These are phyloP conservation scores for Bruchidius siliquastri DNA, from an alignment of 2,888 invertebrate species.

Conservation along the genomic window DNA sequence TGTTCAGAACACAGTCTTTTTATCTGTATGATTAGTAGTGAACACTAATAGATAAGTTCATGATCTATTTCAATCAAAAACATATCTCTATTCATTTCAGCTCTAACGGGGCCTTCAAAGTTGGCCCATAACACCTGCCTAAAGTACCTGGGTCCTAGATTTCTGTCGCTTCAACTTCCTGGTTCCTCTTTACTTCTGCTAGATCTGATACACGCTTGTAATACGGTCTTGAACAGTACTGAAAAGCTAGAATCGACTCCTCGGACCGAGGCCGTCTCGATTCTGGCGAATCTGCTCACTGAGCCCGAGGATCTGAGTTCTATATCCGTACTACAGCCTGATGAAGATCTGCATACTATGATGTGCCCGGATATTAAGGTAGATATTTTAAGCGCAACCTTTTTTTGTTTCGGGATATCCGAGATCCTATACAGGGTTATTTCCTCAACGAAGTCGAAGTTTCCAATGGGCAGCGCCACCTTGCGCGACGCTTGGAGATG, in stretches of 20 bases:
- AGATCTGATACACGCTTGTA: constrained; percentile 88
- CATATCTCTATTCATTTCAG: constrained; percentile 32
- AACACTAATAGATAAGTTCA: too few species aligned
- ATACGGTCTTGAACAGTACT: constrained; percentile 75
- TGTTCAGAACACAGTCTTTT: too few species aligned
- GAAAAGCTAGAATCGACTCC: constrained; percentile 68
- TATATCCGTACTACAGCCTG: constrained; percentile 55
- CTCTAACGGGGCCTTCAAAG: constrained; percentile 64
- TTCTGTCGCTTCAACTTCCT: constrained; percentile 81
- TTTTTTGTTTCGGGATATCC: too few species aligned
- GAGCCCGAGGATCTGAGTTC: constrained; percentile 65
- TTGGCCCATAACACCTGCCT: constrained; percentile 74
- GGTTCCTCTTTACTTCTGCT: constrained; percentile 82
- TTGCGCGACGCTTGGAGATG: too few species aligned
- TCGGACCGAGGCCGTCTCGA: constrained; percentile 83
- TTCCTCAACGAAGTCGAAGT: too few species aligned
- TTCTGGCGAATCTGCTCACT: constrained; percentile 81
- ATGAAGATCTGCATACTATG: constrained; percentile 52
- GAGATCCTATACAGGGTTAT: too few species aligned
- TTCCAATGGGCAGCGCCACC: too few species aligned
- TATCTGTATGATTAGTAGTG: too few species aligned
- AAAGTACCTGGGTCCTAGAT: constrained; percentile 75
- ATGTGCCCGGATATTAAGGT: constrained; percentile 75
- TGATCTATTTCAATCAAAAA: too few species aligned
- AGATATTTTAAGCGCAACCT: constrained; percentile 16